These are phyloP conservation scores for Cylloceria caligata DNA, from an alignment of 2,888 invertebrate genomes.

Conservation along the genomic window DNA sequence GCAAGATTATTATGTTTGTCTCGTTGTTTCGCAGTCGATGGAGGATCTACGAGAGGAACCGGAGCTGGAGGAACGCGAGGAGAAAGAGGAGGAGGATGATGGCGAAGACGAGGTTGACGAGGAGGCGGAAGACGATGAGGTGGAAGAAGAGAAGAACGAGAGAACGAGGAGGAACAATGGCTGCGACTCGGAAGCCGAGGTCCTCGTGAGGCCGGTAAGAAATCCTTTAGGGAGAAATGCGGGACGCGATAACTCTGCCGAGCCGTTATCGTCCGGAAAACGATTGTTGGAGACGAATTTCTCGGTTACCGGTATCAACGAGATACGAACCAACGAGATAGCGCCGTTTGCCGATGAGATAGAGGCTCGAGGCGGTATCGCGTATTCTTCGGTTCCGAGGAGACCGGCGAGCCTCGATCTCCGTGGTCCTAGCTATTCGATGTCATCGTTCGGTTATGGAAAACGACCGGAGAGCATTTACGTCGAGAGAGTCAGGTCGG, in stretches of 20 bases:
- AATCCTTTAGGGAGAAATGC: constrained; percentile 67
- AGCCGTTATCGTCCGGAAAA: constrained; percentile 60
- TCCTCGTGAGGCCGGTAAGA: constrained; percentile 78
- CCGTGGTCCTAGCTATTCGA: constrained; percentile 68
- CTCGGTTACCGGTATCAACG: constrained; percentile 79
- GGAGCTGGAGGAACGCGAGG: constrained; percentile 82
- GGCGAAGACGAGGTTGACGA: constrained; percentile 80
- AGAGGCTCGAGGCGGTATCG: constrained; percentile 48
- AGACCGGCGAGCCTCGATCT: constrained; percentile 79
- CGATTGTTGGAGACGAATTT: constrained; percentile 79
- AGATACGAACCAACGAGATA: constrained; percentile 75
- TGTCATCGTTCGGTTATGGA: constrained; percentile 70
- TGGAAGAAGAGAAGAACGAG: constrained; percentile 45
- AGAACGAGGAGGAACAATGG: constrained; percentile 53
- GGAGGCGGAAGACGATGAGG: constrained; percentile 75
- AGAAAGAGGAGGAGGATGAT: constrained; percentile 82
- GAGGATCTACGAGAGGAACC: constrained; percentile 83
- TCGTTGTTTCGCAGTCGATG: constrained; percentile 79
- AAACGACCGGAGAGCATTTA: constrained; percentile 73
- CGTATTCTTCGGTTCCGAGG: constrained; percentile 54
- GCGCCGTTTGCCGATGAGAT: constrained; percentile 34
- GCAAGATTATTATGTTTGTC: background rate
- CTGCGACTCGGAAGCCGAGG: constrained; percentile 66
- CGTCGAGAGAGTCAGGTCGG: constrained; percentile 76
- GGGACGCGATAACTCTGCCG: constrained; percentile 43